Percentiles rank a stretch among this genome's conserved stretches.
Evolutionary conservation across 2,888 invertebrate genomes (phyloP).

Genomic region (Tupiocoris notatus): DNA sequence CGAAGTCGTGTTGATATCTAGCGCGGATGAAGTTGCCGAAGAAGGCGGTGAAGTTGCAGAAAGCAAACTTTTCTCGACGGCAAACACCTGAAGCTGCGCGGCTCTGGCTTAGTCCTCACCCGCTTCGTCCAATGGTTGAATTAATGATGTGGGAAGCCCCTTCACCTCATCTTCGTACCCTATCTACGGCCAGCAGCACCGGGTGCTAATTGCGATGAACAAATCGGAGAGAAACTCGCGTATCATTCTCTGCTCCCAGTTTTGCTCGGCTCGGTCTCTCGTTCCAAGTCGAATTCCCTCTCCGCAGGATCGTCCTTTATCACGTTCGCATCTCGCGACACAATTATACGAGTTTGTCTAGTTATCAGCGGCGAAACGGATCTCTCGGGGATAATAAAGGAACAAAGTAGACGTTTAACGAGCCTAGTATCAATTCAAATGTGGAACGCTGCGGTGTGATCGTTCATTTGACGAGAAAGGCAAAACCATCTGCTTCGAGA

Average conservation of each 20-base stretch:
- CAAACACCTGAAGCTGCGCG: background rate
- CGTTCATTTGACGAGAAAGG: too few relatives aligned
- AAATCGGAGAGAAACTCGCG: background rate
- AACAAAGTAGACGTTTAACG: too few relatives aligned
- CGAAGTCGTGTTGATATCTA: conserved; percentile 9
- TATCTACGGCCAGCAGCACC: background rate
- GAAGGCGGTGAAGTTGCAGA: background rate
- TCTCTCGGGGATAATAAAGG: background rate
- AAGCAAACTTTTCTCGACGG: background rate
- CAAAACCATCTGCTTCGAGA: too few relatives aligned
- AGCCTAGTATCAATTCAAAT: too few relatives aligned
- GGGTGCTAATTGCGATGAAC: conserved; percentile 34
- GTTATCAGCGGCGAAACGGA: background rate
- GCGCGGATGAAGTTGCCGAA: background rate
- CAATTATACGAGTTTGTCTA: background rate
- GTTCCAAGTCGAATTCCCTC: background rate
- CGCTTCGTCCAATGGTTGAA: background rate
- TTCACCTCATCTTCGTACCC: background rate
- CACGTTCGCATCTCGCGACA: background rate
- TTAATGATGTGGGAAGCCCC: background rate
- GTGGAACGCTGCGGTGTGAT: too few relatives aligned
- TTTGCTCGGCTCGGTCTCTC: background rate
- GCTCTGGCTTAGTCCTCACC: background rate
- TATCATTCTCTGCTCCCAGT: background rate
- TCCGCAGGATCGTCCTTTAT: conserved; percentile 7